Conservation (phyloP, 2,113 vertebrate species). For the Phalacrocorax aristotelis region DNA sequence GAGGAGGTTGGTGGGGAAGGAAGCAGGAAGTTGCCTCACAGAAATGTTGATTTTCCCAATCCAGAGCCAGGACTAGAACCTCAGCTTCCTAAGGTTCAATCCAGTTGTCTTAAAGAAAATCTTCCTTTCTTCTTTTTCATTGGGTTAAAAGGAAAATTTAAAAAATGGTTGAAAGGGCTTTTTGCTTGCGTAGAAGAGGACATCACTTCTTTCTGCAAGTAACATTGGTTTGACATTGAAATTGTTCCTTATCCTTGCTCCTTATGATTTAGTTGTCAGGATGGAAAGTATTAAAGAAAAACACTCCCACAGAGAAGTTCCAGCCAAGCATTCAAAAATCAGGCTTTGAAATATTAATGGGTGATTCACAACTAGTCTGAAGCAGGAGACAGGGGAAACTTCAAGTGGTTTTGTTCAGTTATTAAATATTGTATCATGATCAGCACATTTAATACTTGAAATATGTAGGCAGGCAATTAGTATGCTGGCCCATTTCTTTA, state of each 20-base stretch:
- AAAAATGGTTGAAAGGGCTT: not conserved
- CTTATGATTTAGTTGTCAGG: not conserved
- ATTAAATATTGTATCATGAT: not conserved
- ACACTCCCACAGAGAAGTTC: not conserved
- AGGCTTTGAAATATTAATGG: not conserved
- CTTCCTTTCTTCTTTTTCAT: not conserved
- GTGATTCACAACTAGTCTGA: not conserved
- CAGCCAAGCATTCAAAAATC: not conserved
- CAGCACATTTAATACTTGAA: not conserved
- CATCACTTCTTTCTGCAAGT: not conserved
- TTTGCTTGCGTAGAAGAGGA: not conserved
- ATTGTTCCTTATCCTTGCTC: not conserved
- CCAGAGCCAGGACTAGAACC: not conserved
- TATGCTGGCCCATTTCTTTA: not conserved
- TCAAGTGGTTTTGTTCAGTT: not conserved
- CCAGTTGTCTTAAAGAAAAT: not conserved
- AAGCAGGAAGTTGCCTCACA: not conserved
- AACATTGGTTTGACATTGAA: not conserved
- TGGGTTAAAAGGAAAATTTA: not conserved
- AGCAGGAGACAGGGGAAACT: not conserved
- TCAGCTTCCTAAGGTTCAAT: not conserved
- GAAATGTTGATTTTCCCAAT: not conserved
- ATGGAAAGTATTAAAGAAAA: slow-evolving; percentile 1
- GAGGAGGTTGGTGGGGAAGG: not conserved
- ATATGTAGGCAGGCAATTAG: not conserved